phyloP scores from a whole-genome alignment of 1,140 invertebrate species.

The Coptotermes formosanus region DNA sequence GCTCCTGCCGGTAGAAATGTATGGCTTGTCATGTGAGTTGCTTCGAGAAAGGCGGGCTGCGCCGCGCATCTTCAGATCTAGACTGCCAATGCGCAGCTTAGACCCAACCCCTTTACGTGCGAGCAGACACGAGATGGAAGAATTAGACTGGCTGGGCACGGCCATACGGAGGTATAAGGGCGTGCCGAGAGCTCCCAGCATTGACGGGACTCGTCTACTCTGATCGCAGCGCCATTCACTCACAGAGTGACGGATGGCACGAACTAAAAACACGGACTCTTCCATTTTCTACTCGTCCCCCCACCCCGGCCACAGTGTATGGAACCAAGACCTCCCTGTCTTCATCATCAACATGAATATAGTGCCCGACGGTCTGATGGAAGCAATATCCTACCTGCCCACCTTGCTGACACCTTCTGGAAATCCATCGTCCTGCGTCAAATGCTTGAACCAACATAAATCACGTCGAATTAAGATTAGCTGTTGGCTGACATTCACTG shows the following conservation, averaged over 20 bases:
- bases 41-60: conserved; percentile 36
- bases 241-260: conserved; percentile 28
- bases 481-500: not conserved
- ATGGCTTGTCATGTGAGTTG: not conserved
- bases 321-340: no score
- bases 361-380: no score
- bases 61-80: conserved; percentile 22
- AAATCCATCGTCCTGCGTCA: not conserved
- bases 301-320: not conserved
- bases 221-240: conserved; percentile 20
- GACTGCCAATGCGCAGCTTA: conserved; percentile 29
- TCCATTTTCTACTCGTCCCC: conserved; percentile 25
- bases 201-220: not conserved
- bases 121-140: conserved; percentile 22
- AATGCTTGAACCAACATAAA: not conserved
- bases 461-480: not conserved
- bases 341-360: no score
- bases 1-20: conserved; percentile 17
- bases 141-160: conserved; percentile 24
- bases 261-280: conserved; percentile 23
- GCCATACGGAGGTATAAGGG: not conserved
- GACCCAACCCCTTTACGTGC: conserved; percentile 24
- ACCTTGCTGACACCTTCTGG: not conserved
- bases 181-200: not conserved
- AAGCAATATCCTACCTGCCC: not conserved